Base-by-base conservation (phyloP, 2,888 invertebrate species). In the Sphaerophoria taeniata region DNA sequence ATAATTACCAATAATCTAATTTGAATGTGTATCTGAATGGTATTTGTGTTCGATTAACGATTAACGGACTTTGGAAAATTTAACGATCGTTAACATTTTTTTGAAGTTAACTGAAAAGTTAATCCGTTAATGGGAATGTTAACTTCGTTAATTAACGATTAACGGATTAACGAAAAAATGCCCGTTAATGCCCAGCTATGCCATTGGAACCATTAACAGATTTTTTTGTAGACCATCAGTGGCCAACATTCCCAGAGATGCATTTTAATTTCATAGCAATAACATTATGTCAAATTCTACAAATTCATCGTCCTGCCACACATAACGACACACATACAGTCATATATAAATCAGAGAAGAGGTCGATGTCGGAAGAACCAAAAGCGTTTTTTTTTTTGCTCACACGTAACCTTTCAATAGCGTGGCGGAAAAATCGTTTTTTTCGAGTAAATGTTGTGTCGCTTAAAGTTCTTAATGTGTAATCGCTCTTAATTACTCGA, bases 401-500 rank as follows among this genome's bases (percentile, higher is more conserved):
- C 14, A 7, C 6, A 4, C 16, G 7, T 4, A 31, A 80, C 55
- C 71, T 56, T 60, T 76, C 72, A 39, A 60, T 51, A 43, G 63
- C 63, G 6, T 69, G 49, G 67, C 60, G 71, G 69, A 79, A 85
- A 36, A 85, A 85, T 72, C 76, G n/a, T n/a, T n/a, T n/a, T n/a
- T n/a, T n/a, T n/a, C n/a, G n/a, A 70, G 65, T 76, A 81, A 81
- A 69, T 85, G 85, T 33, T 63, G 80, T 80, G 85, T 72, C 76
- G 85, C 72, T 82, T 72, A 73, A 56, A 72, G 82, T 85, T 85
- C 85, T 85, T 85, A 85, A 85, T 85, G 85, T 77, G 81, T 76
- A 85, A 85, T 85, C 85, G 80, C 81, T 85, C 85, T 85, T 85
- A 85, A 85, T 85, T 85, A 85, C 85, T 60, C 69, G 72, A 60